Evolutionary conservation across 1,140 invertebrate species (phyloP).

Genomic region (Armadillidium nasatum): DNA sequence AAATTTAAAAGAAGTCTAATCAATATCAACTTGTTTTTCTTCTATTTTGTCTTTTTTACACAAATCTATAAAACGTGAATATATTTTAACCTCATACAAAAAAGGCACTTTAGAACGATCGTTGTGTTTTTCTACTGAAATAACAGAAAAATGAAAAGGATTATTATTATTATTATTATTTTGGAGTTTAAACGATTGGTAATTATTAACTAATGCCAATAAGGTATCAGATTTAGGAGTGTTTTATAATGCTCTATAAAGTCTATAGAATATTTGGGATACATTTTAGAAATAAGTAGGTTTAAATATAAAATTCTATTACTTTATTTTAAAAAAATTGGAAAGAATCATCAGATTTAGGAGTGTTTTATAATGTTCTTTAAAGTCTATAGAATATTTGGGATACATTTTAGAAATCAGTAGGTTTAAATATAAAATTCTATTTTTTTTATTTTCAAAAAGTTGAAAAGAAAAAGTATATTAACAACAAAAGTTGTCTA

Average conservation of each 20-base stretch:
- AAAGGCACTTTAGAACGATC: background rate
- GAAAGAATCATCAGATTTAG: no score
- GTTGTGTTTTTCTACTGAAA: constrained; percentile 2
- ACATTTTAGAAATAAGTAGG: background rate
- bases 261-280: background rate
- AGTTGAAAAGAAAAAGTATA: no score
- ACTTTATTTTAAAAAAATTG: no score
- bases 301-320: no score
- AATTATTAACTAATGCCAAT: no score
- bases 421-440: no score
- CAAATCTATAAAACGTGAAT: no score
- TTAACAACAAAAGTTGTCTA: no score
- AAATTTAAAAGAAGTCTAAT: background rate
- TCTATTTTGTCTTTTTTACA: background rate
- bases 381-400: background rate
- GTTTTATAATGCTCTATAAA: background rate
- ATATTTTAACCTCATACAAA: background rate
- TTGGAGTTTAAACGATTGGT: no score
- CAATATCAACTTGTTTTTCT: background rate
- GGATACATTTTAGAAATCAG: background rate
- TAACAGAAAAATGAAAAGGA: background rate
- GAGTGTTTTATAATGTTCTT: no score
- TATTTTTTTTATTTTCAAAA: no score
- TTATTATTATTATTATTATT: background rate
- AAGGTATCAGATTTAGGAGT: no score